Conservation (phyloP, 2,888 invertebrate species). For the Tenthredo mesomela region DNA sequence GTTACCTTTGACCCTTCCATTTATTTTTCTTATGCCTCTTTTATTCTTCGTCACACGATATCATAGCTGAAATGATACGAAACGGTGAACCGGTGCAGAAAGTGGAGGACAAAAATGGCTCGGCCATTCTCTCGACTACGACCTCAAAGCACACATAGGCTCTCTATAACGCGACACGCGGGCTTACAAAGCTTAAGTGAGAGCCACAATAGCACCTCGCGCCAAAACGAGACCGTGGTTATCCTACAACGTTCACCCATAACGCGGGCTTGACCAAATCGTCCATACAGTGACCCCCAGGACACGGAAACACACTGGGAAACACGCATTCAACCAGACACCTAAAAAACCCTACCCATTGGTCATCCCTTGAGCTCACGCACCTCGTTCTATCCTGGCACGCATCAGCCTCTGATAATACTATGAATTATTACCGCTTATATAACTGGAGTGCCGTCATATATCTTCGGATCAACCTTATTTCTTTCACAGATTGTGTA, state of each 20-base stretch:
- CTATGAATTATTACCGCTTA: constrained; percentile 68
- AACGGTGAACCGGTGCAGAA: neutral
- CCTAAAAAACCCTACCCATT: constrained; percentile 15
- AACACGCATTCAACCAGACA: constrained; percentile 11
- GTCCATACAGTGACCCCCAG: constrained; percentile 13
- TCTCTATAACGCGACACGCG: constrained; percentile 48
- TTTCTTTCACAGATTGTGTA: constrained; percentile 67
- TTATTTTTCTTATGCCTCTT: constrained; percentile 13
- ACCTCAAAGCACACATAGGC: constrained; percentile 38
- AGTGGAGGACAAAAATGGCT: constrained; percentile 24
- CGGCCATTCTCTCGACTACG: constrained; percentile 29
- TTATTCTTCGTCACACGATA: neutral
- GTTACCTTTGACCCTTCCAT: neutral
- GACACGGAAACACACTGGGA: constrained; percentile 15
- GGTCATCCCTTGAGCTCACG: constrained; percentile 33
- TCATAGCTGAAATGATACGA: neutral
- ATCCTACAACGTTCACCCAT: constrained; percentile 19
- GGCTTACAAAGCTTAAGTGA: constrained; percentile 51
- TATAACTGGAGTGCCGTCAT: constrained; percentile 66
- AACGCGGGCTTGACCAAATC: constrained; percentile 39
- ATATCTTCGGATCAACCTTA: constrained; percentile 63
- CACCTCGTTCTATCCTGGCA: constrained; percentile 32
- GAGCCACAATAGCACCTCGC: constrained; percentile 39
- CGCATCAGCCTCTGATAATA: constrained; percentile 62
- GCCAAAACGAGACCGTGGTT: constrained; percentile 41